These are phyloP conservation scores for Mastomys coucha DNA, from an alignment of 2,113 vertebrate genomes.

Conservation along the genomic window DNA sequence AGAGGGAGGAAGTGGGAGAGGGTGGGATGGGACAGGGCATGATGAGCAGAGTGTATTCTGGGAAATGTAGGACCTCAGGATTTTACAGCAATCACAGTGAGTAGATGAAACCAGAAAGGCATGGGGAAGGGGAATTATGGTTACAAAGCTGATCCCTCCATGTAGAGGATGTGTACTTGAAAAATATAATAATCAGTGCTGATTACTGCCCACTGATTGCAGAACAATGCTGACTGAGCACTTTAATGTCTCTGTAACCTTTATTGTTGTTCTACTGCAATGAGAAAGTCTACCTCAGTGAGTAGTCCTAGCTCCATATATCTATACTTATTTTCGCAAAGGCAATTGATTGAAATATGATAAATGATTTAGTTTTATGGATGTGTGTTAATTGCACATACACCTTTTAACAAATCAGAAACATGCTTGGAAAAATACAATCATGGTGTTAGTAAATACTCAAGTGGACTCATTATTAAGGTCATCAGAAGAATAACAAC, in stretches of 20 bases:
- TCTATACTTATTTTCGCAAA: conserved; percentile 37
- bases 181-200: background rate
- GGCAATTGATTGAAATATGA: background rate
- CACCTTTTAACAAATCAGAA: background rate
- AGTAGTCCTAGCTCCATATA: background rate
- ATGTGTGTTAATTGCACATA: background rate
- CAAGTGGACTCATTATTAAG: background rate
- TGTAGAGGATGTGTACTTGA: background rate
- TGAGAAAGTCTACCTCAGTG: background rate
- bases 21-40: background rate
- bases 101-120: background rate
- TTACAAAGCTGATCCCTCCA: background rate
- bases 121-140: background rate
- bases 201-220: conserved; percentile 6
- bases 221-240: background rate
- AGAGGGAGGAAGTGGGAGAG: too few species aligned
- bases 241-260: background rate
- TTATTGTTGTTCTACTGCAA: background rate
- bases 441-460: background rate
- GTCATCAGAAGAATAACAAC: background rate
- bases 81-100: background rate
- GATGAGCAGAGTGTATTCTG: background rate
- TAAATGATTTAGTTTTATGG: conserved; percentile 28
- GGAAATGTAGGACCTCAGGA: background rate
- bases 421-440: background rate